phyloP scores from a whole-genome alignment of 2,797 vertebrate species.

The Myripristis jacobus region DNA sequence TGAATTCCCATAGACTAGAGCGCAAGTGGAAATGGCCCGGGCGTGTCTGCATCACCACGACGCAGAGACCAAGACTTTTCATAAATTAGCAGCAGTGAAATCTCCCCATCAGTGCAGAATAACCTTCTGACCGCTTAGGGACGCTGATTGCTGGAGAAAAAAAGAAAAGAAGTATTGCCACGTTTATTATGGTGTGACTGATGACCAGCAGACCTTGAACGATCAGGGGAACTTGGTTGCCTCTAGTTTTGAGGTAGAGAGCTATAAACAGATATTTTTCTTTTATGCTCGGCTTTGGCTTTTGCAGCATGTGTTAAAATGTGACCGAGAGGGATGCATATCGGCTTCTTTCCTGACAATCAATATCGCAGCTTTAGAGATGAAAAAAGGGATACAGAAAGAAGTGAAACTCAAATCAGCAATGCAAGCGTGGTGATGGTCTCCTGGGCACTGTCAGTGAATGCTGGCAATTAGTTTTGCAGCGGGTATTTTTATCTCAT shows the following conservation, averaged over 20 bases:
- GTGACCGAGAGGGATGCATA: constrained; percentile 15
- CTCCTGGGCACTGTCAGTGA: constrained; percentile 60
- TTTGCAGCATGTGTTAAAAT: constrained; percentile 14
- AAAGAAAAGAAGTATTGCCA: constrained; percentile 19
- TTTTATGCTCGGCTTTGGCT: constrained; percentile 36
- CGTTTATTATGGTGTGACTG: not conserved
- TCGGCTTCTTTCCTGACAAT: constrained; percentile 48
- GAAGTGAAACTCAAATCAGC: constrained; percentile 24
- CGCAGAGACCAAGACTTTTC: constrained; percentile 54
- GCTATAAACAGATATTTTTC: constrained; percentile 24
- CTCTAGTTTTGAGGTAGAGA: constrained; percentile 1
- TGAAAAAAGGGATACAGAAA: constrained; percentile 52
- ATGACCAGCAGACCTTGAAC: constrained; percentile 19
- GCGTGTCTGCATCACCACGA: constrained; percentile 79
- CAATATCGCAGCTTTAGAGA: constrained; percentile 49
- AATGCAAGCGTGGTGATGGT: constrained; percentile 63
- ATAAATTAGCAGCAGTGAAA: constrained; percentile 63
- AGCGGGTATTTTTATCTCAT: constrained; percentile 58
- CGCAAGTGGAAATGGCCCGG: constrained; percentile 64
- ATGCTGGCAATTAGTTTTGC: constrained; percentile 51
- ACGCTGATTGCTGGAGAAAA: constrained; percentile 50
- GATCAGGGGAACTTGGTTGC: constrained; percentile 40
- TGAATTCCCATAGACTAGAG: constrained; percentile 62
- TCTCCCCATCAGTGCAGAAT: constrained; percentile 37
- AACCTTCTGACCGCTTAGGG: constrained; percentile 20